Percentiles rank a stretch among this genome's conserved stretches.
phyloP scores from a whole-genome alignment of 1,140 invertebrate genomes.

The Lerema accius region DNA sequence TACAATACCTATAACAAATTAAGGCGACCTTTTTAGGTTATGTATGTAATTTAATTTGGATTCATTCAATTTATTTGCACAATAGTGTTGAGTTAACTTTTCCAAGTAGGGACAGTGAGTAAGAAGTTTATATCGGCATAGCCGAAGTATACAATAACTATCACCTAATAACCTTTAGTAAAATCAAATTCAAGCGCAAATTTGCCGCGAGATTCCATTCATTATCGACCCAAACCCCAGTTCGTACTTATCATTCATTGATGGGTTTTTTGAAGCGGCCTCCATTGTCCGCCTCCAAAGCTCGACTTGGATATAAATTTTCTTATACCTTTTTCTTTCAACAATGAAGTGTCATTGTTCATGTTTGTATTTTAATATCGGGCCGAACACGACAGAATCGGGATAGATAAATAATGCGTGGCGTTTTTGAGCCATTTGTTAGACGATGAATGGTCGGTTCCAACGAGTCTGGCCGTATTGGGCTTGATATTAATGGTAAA shows the following conservation, averaged over 20 bases:
- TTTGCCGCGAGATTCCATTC: slow-evolving; percentile 52
- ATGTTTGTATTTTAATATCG: slow-evolving; percentile 76
- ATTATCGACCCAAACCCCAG: slow-evolving; percentile 32
- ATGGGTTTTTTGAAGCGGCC: slow-evolving; percentile 53
- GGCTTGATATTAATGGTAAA: slow-evolving; percentile 60
- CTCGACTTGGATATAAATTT: slow-evolving; percentile 65
- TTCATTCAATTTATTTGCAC: no score
- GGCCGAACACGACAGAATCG: slow-evolving; percentile 59
- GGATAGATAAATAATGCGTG: slow-evolving; percentile 73
- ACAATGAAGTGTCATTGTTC: slow-evolving; percentile 73
- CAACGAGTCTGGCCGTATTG: slow-evolving; percentile 57
- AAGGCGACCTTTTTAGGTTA: no score
- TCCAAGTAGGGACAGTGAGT: no score
- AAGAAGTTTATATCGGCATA: no score
- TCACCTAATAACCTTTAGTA: no score
- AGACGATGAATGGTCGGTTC: slow-evolving; percentile 65
- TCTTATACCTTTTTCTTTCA: slow-evolving; percentile 60
- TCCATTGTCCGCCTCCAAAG: slow-evolving; percentile 46
- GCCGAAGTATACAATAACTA: slow-evolving; percentile 5
- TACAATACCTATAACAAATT: no score
- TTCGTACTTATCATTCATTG: slow-evolving; percentile 59
- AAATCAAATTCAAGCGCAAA: slow-evolving; percentile 38
- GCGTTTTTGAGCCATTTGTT: slow-evolving; percentile 67
- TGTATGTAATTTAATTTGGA: no score
- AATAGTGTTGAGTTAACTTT: no score